These are phyloP conservation scores for Sylvilagus floridanus DNA, from an alignment of 2,797 vertebrate genomes.

Conservation along the genomic window DNA sequence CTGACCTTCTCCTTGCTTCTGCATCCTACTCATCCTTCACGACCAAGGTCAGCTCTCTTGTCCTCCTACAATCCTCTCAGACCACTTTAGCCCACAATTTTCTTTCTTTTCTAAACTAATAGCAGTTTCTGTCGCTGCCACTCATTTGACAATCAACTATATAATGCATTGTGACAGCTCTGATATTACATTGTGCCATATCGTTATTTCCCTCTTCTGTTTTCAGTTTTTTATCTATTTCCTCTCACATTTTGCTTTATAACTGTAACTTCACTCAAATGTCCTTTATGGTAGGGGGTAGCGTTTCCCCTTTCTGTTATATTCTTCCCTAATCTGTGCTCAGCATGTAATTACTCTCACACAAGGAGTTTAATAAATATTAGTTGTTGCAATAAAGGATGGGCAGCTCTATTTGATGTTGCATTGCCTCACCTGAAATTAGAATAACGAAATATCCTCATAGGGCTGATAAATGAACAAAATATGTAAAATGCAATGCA, in stretches of 20 bases:
- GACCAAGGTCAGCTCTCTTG: conserved; percentile 60
- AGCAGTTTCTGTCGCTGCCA: conserved; percentile 79
- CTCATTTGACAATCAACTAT: conserved; percentile 82
- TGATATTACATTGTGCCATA: conserved; percentile 79
- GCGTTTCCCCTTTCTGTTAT: not conserved
- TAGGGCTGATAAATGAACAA: not conserved
- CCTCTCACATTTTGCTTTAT: conserved; percentile 71
- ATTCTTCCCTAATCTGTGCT: conserved; percentile 52
- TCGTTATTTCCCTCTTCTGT: conserved; percentile 76
- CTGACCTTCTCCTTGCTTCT: conserved; percentile 13
- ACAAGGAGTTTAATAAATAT: conserved; percentile 63
- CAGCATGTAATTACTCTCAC: conserved; percentile 57
- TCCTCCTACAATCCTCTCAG: conserved; percentile 58
- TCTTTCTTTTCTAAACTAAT: conserved; percentile 77
- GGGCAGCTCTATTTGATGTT: not conserved
- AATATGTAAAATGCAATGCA: not conserved
- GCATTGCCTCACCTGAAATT: conserved; percentile 38
- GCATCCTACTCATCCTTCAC: not conserved
- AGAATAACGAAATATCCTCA: conserved; percentile 35
- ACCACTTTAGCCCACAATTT: conserved; percentile 69
- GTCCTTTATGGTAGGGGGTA: conserved; percentile 13
- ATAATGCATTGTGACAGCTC: conserved; percentile 82
- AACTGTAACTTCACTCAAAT: conserved; percentile 68
- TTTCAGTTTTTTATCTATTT: conserved; percentile 71
- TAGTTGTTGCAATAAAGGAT: conserved; percentile 46